Evolutionary conservation across 2,113 vertebrate genomes (phyloP).

Genomic region (Monarcha castaneiventris): DNA sequence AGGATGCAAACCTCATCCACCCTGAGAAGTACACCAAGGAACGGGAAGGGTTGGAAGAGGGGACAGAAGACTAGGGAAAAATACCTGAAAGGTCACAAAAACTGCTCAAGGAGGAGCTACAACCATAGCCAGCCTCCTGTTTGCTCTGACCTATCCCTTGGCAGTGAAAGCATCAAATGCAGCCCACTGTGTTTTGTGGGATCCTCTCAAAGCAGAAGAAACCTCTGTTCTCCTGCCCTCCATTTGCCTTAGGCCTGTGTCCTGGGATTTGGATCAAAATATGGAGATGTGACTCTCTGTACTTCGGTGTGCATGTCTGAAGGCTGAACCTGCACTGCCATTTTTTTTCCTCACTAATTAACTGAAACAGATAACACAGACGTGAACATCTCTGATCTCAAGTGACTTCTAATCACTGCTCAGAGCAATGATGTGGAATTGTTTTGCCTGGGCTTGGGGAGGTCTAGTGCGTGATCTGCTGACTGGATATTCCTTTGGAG

Average conservation of each 20-base stretch:
- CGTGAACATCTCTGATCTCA: neutral
- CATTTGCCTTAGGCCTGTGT: neutral
- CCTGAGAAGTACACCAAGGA: neutral
- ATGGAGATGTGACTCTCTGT: neutral
- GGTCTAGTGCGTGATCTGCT: neutral
- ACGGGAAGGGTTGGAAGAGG: neutral
- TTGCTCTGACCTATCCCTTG: neutral
- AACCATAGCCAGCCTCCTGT: neutral
- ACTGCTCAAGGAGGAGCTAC: neutral
- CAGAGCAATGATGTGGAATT: neutral
- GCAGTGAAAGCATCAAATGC: neutral
- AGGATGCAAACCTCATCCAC: neutral
- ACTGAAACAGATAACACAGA: neutral
- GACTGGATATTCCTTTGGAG: neutral
- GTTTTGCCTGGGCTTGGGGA: neutral
- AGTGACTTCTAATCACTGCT: neutral
- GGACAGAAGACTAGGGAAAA: neutral
- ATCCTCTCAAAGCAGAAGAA: neutral
- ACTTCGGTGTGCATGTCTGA: neutral
- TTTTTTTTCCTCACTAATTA: neutral
- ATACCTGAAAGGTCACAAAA: neutral
- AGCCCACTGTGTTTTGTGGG: neutral
- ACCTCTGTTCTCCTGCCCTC: neutral
- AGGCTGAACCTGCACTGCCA: neutral
- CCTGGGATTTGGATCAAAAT: neutral